phyloP scores from a whole-genome alignment of 2,113 vertebrate genomes.

The Eleginops maclovinus region DNA sequence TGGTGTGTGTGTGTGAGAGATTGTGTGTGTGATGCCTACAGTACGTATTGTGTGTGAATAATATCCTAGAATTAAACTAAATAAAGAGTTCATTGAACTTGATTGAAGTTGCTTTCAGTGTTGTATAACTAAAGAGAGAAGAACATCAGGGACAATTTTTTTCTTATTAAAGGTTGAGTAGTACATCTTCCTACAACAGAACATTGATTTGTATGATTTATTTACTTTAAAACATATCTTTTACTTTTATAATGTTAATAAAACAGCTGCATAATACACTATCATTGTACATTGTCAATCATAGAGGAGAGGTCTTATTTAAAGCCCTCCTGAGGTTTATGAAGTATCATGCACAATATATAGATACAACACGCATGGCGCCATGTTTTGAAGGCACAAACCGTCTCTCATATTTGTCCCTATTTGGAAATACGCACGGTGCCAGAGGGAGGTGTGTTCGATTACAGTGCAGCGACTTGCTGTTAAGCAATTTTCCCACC shows the following conservation, averaged over 20 bases:
- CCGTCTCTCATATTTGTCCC: constrained; percentile 74
- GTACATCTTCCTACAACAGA: not conserved
- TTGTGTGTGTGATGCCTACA: constrained; percentile 8
- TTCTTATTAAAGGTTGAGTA: not conserved
- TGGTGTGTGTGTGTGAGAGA: not conserved
- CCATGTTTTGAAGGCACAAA: constrained; percentile 59
- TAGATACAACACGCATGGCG: constrained; percentile 4
- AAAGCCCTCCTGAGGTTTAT: too few species aligned
- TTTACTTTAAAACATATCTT: too few species aligned
- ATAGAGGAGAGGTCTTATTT: too few species aligned
- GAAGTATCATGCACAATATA: too few species aligned
- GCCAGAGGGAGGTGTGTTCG: constrained; percentile 46
- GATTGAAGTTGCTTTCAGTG: not conserved
- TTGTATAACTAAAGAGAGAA: not conserved
- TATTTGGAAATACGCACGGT: constrained; percentile 74
- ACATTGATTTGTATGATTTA: too few species aligned
- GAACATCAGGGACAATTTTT: not conserved
- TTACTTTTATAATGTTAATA: too few species aligned
- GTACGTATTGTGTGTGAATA: constrained; percentile 23
- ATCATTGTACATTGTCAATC: too few species aligned
- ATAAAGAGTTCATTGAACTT: constrained; percentile 37
- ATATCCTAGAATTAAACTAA: constrained; percentile 26
- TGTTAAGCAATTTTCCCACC: constrained; percentile 1
- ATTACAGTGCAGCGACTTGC: constrained; percentile 47
- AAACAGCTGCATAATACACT: too few species aligned